Conservation (phyloP, 23 tunicate species). For the Halocynthia aurantium region DNA sequence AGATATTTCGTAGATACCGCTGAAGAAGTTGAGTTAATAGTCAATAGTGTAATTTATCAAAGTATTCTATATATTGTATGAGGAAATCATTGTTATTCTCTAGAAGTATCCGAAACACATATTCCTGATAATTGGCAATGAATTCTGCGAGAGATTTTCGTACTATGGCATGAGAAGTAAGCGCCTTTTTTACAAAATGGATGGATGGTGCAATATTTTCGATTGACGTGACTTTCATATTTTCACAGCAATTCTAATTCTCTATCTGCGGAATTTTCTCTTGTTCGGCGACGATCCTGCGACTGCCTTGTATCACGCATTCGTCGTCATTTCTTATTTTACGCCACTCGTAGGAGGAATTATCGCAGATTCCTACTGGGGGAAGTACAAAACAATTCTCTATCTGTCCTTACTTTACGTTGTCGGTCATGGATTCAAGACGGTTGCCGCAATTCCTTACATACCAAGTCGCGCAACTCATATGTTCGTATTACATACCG, state of each 20-base stretch:
- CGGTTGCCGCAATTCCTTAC: constrained; percentile 24
- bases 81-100: too few relatives aligned
- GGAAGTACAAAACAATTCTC: constrained; percentile 24
- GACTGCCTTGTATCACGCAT: constrained; percentile 15
- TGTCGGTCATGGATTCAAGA: constrained; percentile 13
- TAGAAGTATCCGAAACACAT: constrained; percentile 15
- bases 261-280: constrained; percentile 22
- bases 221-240: background rate
- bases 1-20: too few relatives aligned
- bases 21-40: too few relatives aligned
- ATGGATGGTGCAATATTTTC: too few relatives aligned
- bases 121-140: constrained; percentile 26
- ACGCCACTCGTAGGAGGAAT: constrained; percentile 19
- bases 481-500: constrained; percentile 15
- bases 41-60: too few relatives aligned
- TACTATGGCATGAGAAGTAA: constrained; percentile 30
- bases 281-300: constrained; percentile 16
- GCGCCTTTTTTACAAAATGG: background rate
- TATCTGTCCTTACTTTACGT: constrained; percentile 4
- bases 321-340: constrained; percentile 1
- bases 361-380: constrained; percentile 27
- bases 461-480: constrained; percentile 5
- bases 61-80: too few relatives aligned
- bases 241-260: constrained; percentile 21
- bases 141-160: constrained; percentile 26